Conservation (phyloP, 64 coral and sea anemone species). For the Stylophora pistillata region DNA sequence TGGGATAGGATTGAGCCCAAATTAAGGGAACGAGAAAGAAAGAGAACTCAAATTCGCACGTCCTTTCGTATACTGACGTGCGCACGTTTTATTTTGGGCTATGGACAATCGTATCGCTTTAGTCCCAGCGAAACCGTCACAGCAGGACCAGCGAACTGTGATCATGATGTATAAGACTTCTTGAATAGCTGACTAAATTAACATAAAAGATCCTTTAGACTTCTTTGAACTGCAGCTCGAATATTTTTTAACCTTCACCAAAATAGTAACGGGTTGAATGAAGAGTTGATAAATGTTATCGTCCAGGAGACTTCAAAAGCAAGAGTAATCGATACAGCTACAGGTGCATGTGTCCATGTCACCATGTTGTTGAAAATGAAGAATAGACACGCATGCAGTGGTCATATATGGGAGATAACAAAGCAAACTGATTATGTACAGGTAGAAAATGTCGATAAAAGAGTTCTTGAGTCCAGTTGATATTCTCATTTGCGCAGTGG, state of each 20-base stretch:
- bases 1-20: no score
- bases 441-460: neutral
- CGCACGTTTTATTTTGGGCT: no score
- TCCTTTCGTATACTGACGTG: no score
- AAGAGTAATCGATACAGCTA: neutral
- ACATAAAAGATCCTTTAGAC: neutral
- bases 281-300: constrained; percentile 3
- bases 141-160: no score
- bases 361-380: neutral
- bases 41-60: no score
- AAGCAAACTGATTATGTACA: neutral
- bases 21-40: no score
- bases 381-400: neutral
- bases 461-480: neutral
- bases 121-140: no score
- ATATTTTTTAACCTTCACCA: neutral
- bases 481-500: no score
- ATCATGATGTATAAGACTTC: no score
- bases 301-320: neutral
- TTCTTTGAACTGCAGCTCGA: neutral
- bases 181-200: no score
- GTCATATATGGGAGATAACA: neutral
- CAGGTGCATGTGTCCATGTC: neutral
- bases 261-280: neutral
- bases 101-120: no score